Base-by-base conservation (phyloP, 2,797 vertebrate species). In the Clarias fuscus region DNA sequence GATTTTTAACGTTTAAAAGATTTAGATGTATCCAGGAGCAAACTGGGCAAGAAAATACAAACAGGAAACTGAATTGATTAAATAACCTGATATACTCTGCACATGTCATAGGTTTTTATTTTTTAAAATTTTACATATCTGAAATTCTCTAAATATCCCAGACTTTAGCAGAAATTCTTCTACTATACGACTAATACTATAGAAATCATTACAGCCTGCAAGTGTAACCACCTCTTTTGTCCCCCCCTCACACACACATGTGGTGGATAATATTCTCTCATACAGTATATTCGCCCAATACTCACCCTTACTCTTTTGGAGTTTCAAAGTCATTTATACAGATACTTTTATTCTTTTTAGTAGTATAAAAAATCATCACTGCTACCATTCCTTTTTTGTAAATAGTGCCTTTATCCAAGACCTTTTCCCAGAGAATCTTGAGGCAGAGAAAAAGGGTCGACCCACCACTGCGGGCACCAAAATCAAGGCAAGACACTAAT, bases 401-500 rank as follows among this genome's bases (percentile, higher is more conserved):
- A 48, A 75, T 89, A 97, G 96, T 89, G 84, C 91, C 2, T 97
- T 97, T 89, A 96, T 97, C 85, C 93, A 86, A 90, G 92, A 92
- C 33, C 90, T 96, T 85, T 97, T 97, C 78, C 93, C 95, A 17
- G 96, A 97, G 82, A 97, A 95, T 87, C 93, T 96, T 71, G 94
- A 95, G 15, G 92, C 88, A 0, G 96, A 97, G 86, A 97, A 97
- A 90, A 93, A 94, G 87, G 96, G 96, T 3, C 95, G 96, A 53
- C 96, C 96, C 0, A 92, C 87, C 76, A 97, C 96, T 0, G 95
- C 93, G n/a, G 93, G 96, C 89, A 94, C 86, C 87, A 96, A 97
- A 91, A 97, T 97, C 90, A 97, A 97, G 95, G 96, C 96, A 88
- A 88, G 81, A 24, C 0, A 33, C 2, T 15, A 61, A 65, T 80